Conservation (phyloP, 2,888 invertebrate genomes). For the Mermis nigrescens region DNA sequence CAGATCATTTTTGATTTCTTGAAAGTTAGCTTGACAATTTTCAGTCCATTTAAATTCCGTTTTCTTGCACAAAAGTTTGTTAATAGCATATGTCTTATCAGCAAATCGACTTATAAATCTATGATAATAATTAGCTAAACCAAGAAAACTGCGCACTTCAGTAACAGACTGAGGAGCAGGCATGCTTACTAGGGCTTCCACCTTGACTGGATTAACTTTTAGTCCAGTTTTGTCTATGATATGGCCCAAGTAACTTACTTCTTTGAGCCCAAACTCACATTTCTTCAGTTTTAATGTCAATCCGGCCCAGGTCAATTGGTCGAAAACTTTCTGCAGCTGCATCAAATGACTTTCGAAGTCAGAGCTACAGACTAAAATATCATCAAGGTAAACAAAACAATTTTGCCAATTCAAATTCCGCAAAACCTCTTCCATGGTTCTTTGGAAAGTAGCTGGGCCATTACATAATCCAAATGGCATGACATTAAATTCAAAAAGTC, state of each 20-base stretch:
- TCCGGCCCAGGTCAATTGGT: background rate
- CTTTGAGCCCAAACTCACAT: conserved; percentile 13
- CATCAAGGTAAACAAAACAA: conserved; percentile 20
- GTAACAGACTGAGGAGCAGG: conserved; percentile 18
- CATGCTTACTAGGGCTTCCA: conserved; percentile 17
- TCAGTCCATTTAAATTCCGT: no score
- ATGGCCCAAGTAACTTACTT: conserved; percentile 28
- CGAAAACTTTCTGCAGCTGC: conserved; percentile 16
- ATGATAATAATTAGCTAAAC: conserved; percentile 26
- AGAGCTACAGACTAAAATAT: conserved; percentile 17
- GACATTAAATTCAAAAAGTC: conserved; percentile 19
- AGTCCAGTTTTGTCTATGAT: conserved; percentile 23
- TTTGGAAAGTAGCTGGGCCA: conserved; percentile 18
- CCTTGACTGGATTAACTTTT: conserved; percentile 21
- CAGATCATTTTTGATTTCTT: no score
- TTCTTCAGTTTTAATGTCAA: conserved; percentile 23
- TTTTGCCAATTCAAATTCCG: conserved; percentile 14
- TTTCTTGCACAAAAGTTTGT: no score
- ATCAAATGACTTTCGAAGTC: conserved; percentile 16
- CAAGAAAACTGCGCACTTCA: conserved; percentile 21
- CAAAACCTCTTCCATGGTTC: conserved; percentile 18
- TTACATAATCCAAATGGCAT: conserved; percentile 22
- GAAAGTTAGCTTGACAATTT: no score
- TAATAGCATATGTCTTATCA: no score
- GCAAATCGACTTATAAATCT: no score